Base-by-base conservation (phyloP, 2,888 invertebrate species). In the Ceramica pisi region DNA sequence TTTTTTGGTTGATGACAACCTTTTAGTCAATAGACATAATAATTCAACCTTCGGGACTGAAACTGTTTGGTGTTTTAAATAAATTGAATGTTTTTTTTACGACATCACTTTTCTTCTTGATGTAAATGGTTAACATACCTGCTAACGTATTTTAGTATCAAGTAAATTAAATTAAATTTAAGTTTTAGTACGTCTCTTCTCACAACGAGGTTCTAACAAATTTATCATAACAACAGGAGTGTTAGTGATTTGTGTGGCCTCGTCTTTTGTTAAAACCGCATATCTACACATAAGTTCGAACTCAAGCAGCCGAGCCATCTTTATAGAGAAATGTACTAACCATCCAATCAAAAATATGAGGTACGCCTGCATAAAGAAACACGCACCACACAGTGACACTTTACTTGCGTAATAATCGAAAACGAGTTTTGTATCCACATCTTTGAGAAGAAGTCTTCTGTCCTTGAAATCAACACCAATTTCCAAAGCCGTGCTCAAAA, bases 271-370 rank as follows among this genome's bases (percentile, higher is more conserved):
- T 55, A 94, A 78, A 75, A 94, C 90, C 0, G 94, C 90, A 81
- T 93, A 85, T 73, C 94, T 84, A 71, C 94, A 94, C 94, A 93
- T 94, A 0, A 93, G 57, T 75, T 95, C 94, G 77, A 92, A 94
- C 68, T 95, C 95, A 2, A 95, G 70, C 50, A 94, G 76, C 9
- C 91, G 85, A 41, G 94, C 93, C 5, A 94, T 84, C 1, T 80
- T 84, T 9, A 90, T 86, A 2, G 90, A 67, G 56, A 89, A 90
- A 21, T 90, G 84, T 26, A 86, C 73, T 3, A 94, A 75, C 71
- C 92, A 91, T 67, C 92, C 92, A 63, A 94, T 91, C 9, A 93
- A 60, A 50, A 92, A 70, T 12, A 92, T 78, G 5, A 93, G 80
- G 67, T 89, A 94, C 0, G 92, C 8, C 3, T 89, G 81, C 53